phyloP scores from a whole-genome alignment of 53 echinoderm and acorn worm genomes.

The Holothuria leucospilota region DNA sequence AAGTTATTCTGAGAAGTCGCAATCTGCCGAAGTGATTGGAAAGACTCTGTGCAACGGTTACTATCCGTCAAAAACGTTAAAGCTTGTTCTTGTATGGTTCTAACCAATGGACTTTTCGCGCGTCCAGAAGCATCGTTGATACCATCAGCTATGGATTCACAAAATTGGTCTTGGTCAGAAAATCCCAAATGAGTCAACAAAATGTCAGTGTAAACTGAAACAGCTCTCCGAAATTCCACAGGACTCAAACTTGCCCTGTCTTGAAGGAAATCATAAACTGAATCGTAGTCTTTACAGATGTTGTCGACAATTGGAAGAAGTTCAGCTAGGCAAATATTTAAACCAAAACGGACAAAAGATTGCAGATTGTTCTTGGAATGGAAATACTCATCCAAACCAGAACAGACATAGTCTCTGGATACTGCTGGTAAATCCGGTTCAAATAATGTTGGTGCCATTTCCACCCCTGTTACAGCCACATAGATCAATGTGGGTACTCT shows the following conservation, averaged over 20 bases:
- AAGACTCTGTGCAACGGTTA: background rate
- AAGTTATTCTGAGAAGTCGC: no score
- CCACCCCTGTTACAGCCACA: background rate
- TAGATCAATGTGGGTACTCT: background rate
- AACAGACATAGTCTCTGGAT: background rate
- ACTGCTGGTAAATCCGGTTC: background rate
- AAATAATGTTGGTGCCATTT: background rate
- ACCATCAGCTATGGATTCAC: background rate
- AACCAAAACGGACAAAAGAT: background rate
- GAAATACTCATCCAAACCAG: background rate
- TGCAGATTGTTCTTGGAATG: slow-evolving; percentile 20
- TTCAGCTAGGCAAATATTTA: slow-evolving; percentile 15
- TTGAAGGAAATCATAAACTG: background rate
- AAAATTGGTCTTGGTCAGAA: background rate
- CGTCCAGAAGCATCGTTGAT: background rate
- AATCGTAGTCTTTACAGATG: slow-evolving; percentile 20
- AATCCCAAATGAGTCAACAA: slow-evolving; percentile 19
- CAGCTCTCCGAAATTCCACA: no score
- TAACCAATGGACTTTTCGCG: background rate
- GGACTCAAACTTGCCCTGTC: no score
- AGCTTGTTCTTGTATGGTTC: background rate
- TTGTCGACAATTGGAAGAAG: background rate
- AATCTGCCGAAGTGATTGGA: no score
- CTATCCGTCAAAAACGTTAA: background rate
- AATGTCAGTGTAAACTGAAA: background rate